A percentile compares a stretch with the other conserved stretches of the same genome.
Conservation (phyloP, 1,140 invertebrate species). For the Himalopsyche phryganea region DNA sequence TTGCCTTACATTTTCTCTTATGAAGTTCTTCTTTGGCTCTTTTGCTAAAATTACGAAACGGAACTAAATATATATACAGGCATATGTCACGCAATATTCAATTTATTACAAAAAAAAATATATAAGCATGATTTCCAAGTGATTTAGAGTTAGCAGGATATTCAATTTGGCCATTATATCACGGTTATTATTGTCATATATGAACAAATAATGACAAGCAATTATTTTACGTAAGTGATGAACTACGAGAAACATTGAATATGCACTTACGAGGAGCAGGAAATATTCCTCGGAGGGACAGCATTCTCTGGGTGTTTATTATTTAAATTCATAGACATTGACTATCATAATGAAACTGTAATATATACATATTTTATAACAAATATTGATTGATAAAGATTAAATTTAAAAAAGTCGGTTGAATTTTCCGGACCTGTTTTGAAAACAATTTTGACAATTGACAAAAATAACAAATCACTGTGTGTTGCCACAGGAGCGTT, state of each 20-base stretch:
- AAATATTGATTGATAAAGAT: conserved; percentile 10
- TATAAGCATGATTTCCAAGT: no score
- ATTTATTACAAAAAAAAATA: no score
- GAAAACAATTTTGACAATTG: conserved; percentile 23
- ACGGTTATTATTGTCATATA: no score
- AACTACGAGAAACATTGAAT: no score
- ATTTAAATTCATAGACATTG: no score
- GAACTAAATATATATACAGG: no score
- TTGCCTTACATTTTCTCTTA: conserved; percentile 22
- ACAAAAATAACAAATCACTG: conserved; percentile 7
- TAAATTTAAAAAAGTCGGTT: conserved; percentile 13
- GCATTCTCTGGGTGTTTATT: background rate
- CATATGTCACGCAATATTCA: no score
- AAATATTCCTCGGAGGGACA: conserved; percentile 14
- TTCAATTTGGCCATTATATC: no score
- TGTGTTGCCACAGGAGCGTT: conserved; percentile 1
- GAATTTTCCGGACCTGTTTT: conserved; percentile 9
- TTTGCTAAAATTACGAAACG: conserved; percentile 3
- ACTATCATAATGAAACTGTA: background rate
- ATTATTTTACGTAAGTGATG: no score
- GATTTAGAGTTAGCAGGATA: no score
- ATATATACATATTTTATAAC: background rate
- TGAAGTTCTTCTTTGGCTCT: conserved; percentile 18
- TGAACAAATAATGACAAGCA: no score
- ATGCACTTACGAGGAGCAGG: conserved; percentile 15